Base-by-base conservation (phyloP, 2,888 invertebrate genomes). In the Kuschelorhynchus macadamiae region DNA sequence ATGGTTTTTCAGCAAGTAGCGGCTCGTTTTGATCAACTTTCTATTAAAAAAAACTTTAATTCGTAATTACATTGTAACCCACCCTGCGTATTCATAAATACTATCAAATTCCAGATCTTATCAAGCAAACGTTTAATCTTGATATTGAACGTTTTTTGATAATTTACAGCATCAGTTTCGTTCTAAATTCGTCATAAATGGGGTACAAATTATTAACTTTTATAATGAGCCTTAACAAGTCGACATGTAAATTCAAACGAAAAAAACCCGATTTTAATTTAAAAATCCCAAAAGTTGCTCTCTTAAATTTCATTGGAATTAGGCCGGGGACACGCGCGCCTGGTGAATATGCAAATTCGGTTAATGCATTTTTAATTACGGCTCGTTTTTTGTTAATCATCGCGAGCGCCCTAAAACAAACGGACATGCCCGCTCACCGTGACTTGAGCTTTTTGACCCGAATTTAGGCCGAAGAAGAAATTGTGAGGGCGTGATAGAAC, bases 281-380 rank as follows among this genome's bases (percentile, higher is more conserved):
- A 39, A 39, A 52, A 52, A 36, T 52, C 39, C 52, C 52, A 20
- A 52, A 52, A 52, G 52, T 52, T 52, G 33, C 39, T 33, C 52
- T 36, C 46, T 20, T 57, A 57, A 57, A 57, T 59, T 59, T 59
- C 47, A 47, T 59, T 12, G 47, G 59, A 64, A 64, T 56, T 46
- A 52, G 44, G 16, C 18, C 9, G 47, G 47, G 63, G n/a, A n/a
- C n/a, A n/a, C n/a, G 56, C 63, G 41, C 39, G 47, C 25, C 25
- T 25, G 7, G 59, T 60, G 50, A 60, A 32, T 67, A 67, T 67
- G 67, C 67, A 67, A 67, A 67, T 67, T 63, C 56, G 36, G 56
- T 62, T 67, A 67, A 67, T 67, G 67, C 63, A 67, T 67, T 67
- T 67, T 67, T 67, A 67, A 67, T 67, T 67, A 63, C 50, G 44